Base-by-base conservation (phyloP, 2,888 invertebrate genomes). In the Malthinus seriepunctatus region DNA sequence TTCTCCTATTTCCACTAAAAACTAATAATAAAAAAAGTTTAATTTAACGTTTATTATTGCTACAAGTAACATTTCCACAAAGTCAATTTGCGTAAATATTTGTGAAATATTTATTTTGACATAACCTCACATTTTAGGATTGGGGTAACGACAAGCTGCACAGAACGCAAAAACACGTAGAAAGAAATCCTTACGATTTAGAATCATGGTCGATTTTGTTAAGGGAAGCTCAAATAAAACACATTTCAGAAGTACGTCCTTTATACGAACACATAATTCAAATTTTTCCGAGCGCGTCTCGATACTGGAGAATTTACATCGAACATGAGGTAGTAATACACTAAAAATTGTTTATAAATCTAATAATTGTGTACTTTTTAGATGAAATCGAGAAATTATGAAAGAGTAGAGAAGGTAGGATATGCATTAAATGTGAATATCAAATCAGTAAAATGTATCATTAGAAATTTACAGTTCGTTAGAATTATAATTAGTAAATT, bases 241-340 rank as follows among this genome's bases (percentile, higher is more conserved):
- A 88, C 62, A 91, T 94, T 47, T 92, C 92, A 55, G 95, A 97
- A 77, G 95, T 97, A 4, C 85, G 98, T 45, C 83, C 88, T 0
- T 86, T 97, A 69, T 99, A 97, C 74, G 99, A 99, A 78, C 91
- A 93, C 69, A 83, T 99, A n/a, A 93, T 99, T 0, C 81, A 85
- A 1, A 93, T 95, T 5, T 99, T 98, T 75, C 97, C 98, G 0
- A 96, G 95, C 33, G 93, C 97, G 4, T 99, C 98, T 1, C 86
- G 97, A 56, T 99, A 93, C 77, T 99, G 99, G 99, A 96, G 97
- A 81, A 93, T 97, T 69, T 99, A 96, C 80, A 97, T 97, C 69
- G 97, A 97, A 76, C 95, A 96, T 81, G 97, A 97, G 89, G 93
- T 93, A 79, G 51, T 32, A 38, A 34, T 44, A n/a, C 8, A 9